Percentiles rank a stretch among this genome's conserved stretches.
These are phyloP conservation scores for Pitangus sulphuratus DNA, from an alignment of 2,797 vertebrate genomes.

Conservation along the genomic window DNA sequence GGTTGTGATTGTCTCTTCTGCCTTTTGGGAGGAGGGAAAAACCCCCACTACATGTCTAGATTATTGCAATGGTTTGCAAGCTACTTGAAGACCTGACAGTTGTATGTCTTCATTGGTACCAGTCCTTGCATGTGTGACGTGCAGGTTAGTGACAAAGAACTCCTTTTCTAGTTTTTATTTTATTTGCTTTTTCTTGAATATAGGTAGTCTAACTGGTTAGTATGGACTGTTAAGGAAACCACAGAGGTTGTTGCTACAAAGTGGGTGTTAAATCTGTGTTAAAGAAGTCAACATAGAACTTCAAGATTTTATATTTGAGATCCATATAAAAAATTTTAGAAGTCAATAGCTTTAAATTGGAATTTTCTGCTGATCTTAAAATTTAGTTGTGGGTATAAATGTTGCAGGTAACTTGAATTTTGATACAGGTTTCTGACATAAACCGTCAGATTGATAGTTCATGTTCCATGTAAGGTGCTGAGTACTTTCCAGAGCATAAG, in stretches of 20 bases:
- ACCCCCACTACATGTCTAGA: not conserved
- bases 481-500: not conserved
- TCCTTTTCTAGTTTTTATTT: not conserved
- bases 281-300: not conserved
- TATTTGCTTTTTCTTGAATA: not conserved
- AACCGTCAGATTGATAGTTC: not conserved
- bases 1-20: not conserved
- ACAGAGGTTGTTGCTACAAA: not conserved
- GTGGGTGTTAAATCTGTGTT: not conserved
- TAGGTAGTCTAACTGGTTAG: not conserved
- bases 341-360: not conserved
- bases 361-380: not conserved
- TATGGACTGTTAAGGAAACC: not conserved
- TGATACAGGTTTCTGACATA: not conserved
- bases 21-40: not conserved
- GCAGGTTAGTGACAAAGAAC: not conserved
- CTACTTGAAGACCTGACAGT: not conserved
- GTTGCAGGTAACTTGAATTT: not conserved
- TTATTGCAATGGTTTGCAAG: not conserved
- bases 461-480: not conserved
- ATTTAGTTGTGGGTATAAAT: not conserved
- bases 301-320: not conserved
- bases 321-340: not conserved
- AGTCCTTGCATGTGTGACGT: not conserved
- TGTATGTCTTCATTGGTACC: not conserved